A percentile compares a stretch with the other conserved stretches of the same genome.
Evolutionary conservation across 2,888 invertebrate genomes (phyloP).

Genomic region (Campoletis raptor): DNA sequence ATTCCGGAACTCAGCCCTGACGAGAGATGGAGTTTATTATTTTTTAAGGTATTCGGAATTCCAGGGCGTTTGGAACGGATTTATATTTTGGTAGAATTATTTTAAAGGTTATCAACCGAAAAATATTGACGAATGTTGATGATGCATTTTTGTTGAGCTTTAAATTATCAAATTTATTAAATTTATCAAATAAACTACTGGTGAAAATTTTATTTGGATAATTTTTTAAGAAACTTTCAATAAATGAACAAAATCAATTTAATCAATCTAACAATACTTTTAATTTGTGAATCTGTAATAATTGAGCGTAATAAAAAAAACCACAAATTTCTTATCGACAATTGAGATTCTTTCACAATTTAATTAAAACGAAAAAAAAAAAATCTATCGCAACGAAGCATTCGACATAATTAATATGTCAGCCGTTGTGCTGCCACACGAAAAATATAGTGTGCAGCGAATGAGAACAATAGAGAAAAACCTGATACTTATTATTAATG

Average conservation of each 20-base stretch:
- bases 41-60: not conserved
- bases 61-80: not conserved
- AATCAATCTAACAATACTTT: no score
- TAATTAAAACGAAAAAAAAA: no score
- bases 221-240: no score
- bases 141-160: not conserved
- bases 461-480: not conserved
- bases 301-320: no score
- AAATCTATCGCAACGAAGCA: no score
- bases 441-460: not conserved
- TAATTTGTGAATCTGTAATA: no score
- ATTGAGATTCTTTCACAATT: no score
- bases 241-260: no score
- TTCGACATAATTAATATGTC: not conserved
- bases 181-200: no score
- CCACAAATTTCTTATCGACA: no score
- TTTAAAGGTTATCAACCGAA: not conserved
- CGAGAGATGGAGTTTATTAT: not conserved
- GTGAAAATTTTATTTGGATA: no score
- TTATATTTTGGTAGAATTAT: not conserved
- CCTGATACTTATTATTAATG: not conserved
- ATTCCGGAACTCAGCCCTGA: not conserved
- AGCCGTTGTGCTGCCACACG: not conserved
- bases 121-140: not conserved
- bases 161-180: no score